Evolutionary conservation across 2,888 invertebrate genomes (phyloP), one percentile per base, ranked within the genome.

Genomic region (Chromoteleia sp.): DNA sequence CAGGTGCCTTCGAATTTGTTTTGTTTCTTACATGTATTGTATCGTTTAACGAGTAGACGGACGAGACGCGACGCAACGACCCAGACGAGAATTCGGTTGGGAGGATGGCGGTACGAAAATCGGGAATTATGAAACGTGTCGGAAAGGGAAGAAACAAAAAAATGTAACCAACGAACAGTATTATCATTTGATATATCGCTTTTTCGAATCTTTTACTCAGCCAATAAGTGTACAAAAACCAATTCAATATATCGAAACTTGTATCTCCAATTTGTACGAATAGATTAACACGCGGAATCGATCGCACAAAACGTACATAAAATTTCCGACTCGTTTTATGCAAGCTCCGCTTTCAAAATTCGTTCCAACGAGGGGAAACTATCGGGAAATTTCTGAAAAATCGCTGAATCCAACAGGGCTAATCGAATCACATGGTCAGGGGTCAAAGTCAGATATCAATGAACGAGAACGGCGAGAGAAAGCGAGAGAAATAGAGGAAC

Each of bases 1-100:
- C 85, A 86, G 85, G 86, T 86, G 86, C 86, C 86, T 85, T 85
- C 83, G 85, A 84, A 80, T 84, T 79, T 84, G 77, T 85, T 85
- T 14, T 84, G 83, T 80, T 83, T 79, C 70, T 82, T 83, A 74
- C 29, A 59, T 78, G 58, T 79, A 79, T 78, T 73, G 59, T 82
- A 81, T 83, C 29, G 67, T 81, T 81, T 75, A 43, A 77, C 54
- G 50, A 67, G 63, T 59, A 79, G 75, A 81, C 54, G 56, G 61
- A 78, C 70, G 75, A 50, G 56, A 81, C 74, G 65, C 41, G 71
- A 79, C 80, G 74, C 29, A 6, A 61, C 78, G 65, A 78, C 75
- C 14, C 19, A 45, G 71, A 78, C 70, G 29, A 52, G 15, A 77
- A 74, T 80, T 80, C 39, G 77, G 59, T 73, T 73, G 71, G 76